A percentile compares a stretch with the other conserved stretches of the same genome.
Conservation (phyloP, 2,113 vertebrate species). For the Strix uralensis region DNA sequence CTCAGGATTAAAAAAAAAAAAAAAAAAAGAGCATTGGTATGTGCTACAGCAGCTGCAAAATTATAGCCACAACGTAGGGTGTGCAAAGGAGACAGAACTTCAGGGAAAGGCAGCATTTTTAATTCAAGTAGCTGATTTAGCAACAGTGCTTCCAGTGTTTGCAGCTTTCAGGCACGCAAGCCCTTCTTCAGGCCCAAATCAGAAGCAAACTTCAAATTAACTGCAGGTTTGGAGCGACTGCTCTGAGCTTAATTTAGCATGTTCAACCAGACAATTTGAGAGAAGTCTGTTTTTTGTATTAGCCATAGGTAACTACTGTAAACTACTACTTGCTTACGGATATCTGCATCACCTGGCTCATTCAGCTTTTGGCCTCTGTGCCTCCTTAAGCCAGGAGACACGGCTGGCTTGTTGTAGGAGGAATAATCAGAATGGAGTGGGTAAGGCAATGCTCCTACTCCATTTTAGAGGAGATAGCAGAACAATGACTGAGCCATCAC, state of each 20-base stretch:
- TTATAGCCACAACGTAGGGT: neutral
- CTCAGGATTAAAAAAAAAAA: neutral
- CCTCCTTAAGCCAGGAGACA: neutral
- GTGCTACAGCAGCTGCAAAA: neutral
- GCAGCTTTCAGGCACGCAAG: neutral
- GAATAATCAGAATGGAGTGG: neutral
- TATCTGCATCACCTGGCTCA: neutral
- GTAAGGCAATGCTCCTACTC: neutral
- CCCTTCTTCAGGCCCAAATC: neutral
- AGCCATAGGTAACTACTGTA: rapidly evolving
- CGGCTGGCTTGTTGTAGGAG: neutral
- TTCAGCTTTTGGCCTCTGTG: neutral
- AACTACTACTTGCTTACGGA: neutral
- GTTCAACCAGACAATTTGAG: neutral
- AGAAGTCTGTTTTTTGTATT: neutral
- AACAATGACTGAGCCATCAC: neutral
- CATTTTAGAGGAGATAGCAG: neutral
- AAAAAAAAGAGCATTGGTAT: neutral
- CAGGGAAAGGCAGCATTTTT: neutral
- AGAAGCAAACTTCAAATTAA: neutral
- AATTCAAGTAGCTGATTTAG: neutral
- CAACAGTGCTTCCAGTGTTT: neutral
- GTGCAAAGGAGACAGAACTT: neutral
- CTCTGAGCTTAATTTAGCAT: neutral
- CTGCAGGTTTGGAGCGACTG: neutral